Conservation (phyloP, 2,113 vertebrate species). For the Gymnocephalus cernua region DNA sequence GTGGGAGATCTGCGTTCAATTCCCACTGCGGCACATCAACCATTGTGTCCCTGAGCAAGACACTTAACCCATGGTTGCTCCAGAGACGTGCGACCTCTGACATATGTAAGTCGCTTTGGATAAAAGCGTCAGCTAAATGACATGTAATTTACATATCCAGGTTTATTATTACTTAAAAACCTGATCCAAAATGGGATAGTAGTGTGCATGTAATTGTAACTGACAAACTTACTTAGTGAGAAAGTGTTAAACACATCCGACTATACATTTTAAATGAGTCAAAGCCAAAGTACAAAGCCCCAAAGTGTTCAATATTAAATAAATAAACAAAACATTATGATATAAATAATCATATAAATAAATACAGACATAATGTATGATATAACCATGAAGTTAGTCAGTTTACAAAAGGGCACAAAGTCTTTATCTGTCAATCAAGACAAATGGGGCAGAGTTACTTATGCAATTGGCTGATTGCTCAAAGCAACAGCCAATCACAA, state of each 20-base stretch:
- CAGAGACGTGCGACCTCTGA: too few species aligned
- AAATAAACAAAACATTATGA: not conserved
- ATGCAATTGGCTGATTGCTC: not conserved
- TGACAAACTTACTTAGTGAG: not conserved
- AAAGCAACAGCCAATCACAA: not conserved
- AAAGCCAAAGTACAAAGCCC: not conserved
- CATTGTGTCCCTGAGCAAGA: too few species aligned
- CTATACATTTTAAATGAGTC: not conserved
- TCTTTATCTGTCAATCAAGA: too few species aligned
- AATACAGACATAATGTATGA: not conserved
- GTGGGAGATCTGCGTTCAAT: too few species aligned
- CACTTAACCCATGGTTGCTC: too few species aligned
- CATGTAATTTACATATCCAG: too few species aligned
- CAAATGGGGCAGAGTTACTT: too few species aligned
- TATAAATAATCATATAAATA: not conserved
- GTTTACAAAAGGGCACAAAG: too few species aligned
- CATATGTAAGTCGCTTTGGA: too few species aligned
- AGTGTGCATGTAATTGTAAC: not conserved
- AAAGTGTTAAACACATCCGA: not conserved
- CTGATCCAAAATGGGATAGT: not conserved
- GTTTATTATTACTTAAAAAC: not conserved
- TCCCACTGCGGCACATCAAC: too few species aligned
- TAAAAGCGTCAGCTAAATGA: too few species aligned
- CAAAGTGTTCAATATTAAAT: not conserved
- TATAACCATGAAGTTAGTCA: not conserved